A percentile compares a stretch with the other conserved stretches of the same genome.
Evolutionary conservation across 2,113 vertebrate genomes (phyloP).

Genomic region (Ranitomeya imitator): DNA sequence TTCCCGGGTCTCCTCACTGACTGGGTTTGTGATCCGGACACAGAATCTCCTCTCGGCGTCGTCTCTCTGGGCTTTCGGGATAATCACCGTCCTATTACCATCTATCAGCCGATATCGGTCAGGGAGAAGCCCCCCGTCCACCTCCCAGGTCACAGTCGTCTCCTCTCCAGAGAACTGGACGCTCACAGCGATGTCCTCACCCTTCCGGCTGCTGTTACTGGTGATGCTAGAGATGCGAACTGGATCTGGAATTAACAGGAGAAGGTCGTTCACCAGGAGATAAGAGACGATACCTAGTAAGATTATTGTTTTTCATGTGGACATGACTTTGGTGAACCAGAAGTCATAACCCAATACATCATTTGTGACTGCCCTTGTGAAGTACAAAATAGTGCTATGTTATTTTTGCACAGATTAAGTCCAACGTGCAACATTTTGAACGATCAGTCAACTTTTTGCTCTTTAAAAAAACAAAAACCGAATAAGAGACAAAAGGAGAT

Average conservation of each 20-base stretch:
- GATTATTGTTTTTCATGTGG: too few relatives aligned
- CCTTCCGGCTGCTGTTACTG: not conserved
- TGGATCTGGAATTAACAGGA: constrained; percentile 16
- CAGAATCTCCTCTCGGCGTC: not conserved
- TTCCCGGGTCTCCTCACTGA: constrained; percentile 17
- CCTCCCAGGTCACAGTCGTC: not conserved
- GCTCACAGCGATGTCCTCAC: not conserved
- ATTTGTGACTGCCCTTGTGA: too few relatives aligned
- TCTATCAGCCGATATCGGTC: constrained; percentile 12
- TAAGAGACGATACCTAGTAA: too few relatives aligned
- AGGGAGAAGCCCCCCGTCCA: not conserved
- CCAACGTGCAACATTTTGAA: too few relatives aligned
- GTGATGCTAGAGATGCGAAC: not conserved
- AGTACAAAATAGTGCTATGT: too few relatives aligned
- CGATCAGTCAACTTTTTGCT: too few relatives aligned
- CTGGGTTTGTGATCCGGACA: not conserved
- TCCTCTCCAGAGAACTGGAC: constrained; percentile 8
- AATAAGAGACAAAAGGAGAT: too few relatives aligned
- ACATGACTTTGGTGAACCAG: too few relatives aligned
- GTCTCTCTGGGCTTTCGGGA: not conserved
- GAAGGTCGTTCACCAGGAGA: constrained; percentile 3
- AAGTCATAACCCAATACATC: too few relatives aligned
- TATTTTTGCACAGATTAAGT: too few relatives aligned
- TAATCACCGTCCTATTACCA: constrained; percentile 10
- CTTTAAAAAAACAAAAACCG: too few relatives aligned